A percentile compares a stretch with the other conserved stretches of the same genome.
phyloP scores from a whole-genome alignment of 2,888 invertebrate species.

The Caenorhabditis afra region DNA sequence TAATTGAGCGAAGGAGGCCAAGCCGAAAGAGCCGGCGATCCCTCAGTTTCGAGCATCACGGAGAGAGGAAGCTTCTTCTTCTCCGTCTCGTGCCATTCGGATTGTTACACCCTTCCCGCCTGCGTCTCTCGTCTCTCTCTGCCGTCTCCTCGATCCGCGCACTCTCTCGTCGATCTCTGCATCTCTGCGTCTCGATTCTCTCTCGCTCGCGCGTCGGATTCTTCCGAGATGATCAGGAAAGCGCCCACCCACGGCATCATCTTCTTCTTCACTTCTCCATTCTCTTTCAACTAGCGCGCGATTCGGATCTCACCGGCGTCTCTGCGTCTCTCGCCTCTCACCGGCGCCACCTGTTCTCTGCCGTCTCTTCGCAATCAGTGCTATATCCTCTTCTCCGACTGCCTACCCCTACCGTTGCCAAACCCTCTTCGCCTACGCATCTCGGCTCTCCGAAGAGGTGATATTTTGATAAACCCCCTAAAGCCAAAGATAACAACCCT shows the following conservation, averaged over 20 bases:
- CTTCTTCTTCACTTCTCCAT: neutral
- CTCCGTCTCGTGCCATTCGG: neutral
- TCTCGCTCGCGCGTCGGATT: neutral
- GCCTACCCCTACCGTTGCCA: neutral
- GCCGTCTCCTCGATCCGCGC: neutral
- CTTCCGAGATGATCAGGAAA: neutral
- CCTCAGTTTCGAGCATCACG: too few relatives aligned
- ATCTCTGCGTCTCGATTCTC: neutral
- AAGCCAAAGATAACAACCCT: neutral
- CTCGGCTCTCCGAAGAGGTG: neutral
- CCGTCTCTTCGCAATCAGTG: neutral
- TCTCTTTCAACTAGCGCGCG: neutral
- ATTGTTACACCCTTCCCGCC: neutral
- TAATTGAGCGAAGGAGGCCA: neutral
- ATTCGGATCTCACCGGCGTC: neutral
- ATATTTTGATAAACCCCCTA: neutral
- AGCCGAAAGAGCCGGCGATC: neutral
- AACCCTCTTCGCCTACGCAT: neutral
- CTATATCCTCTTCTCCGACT: neutral
- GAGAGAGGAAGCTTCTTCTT: neutral
- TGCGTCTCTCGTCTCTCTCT: neutral
- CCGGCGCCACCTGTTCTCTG: neutral
- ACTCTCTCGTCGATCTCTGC: neutral
- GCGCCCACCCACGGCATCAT: constrained; percentile 2
- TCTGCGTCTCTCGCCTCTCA: neutral